phyloP scores from a whole-genome alignment of 2,797 vertebrate species.

The Phrynocephalus guinanensis region DNA sequence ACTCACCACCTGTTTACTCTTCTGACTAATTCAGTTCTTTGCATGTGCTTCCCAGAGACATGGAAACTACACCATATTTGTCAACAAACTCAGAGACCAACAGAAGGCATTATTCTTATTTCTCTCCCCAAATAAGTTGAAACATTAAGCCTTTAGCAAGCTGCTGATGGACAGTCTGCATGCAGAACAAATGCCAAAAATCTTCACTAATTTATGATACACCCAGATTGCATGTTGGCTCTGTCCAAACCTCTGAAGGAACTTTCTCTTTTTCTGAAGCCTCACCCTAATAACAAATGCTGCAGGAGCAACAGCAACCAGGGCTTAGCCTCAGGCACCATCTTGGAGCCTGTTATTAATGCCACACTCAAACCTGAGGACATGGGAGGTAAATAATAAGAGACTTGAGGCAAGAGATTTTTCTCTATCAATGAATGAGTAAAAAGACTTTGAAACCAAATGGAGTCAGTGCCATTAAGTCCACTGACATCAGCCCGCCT shows the following conservation, averaged over 20 bases:
- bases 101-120: slow-evolving; percentile 23
- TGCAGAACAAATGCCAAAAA: slow-evolving; percentile 63
- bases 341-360: neutral
- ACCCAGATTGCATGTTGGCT: slow-evolving; percentile 58
- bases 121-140: neutral
- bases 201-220: slow-evolving; percentile 49
- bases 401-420: neutral
- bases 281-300: slow-evolving; percentile 65
- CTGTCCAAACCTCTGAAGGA: slow-evolving; percentile 53
- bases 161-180: slow-evolving; percentile 59
- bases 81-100: slow-evolving; percentile 13
- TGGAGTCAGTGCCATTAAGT: neutral
- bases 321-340: neutral
- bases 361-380: neutral
- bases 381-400: neutral
- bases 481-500: neutral
- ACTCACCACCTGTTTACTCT: slow-evolving; percentile 30
- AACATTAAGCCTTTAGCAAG: slow-evolving; percentile 58
- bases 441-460: neutral
- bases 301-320: slow-evolving; percentile 41
- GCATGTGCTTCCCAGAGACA: neutral
- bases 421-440: neutral
- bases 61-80: slow-evolving; percentile 8
- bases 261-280: slow-evolving; percentile 45
- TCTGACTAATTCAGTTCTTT: slow-evolving; percentile 12